Conservation (phyloP, 2,888 invertebrate genomes). For the Brachyptera putata region DNA sequence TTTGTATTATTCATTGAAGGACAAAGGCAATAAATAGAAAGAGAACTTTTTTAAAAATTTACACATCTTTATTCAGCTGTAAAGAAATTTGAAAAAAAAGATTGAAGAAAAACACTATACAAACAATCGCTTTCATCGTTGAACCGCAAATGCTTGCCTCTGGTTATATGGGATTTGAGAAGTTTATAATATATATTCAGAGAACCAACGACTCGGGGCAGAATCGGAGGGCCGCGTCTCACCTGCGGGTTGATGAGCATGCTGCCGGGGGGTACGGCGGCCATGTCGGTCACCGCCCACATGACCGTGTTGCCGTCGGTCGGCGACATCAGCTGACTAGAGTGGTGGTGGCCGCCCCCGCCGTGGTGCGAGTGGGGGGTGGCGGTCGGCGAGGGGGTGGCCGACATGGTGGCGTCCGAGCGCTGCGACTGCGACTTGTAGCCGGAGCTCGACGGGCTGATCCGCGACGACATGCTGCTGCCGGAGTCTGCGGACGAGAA, state of each 20-base stretch:
- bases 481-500: conserved; percentile 52
- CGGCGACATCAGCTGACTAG: conserved; percentile 31
- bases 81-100: too few relatives aligned
- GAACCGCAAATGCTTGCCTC: too few relatives aligned
- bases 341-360: not conserved
- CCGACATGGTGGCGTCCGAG: conserved; percentile 58
- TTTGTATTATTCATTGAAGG: too few relatives aligned
- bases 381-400: conserved; percentile 72
- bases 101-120: too few relatives aligned
- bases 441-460: conserved; percentile 71
- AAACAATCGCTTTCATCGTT: too few relatives aligned
- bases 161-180: too few relatives aligned
- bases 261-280: conserved; percentile 81
- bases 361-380: conserved; percentile 35
- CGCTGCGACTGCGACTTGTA: conserved; percentile 70
- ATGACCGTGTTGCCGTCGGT: conserved; percentile 51
- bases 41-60: too few relatives aligned
- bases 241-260: conserved; percentile 78
- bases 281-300: conserved; percentile 85
- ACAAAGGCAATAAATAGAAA: too few relatives aligned
- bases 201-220: too few relatives aligned
- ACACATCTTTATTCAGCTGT: too few relatives aligned
- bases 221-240: too few relatives aligned
- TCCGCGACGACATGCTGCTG: conserved; percentile 56
- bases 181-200: too few relatives aligned